phyloP scores from a whole-genome alignment of 2,113 vertebrate species.

The Corythornis vintsioides region DNA sequence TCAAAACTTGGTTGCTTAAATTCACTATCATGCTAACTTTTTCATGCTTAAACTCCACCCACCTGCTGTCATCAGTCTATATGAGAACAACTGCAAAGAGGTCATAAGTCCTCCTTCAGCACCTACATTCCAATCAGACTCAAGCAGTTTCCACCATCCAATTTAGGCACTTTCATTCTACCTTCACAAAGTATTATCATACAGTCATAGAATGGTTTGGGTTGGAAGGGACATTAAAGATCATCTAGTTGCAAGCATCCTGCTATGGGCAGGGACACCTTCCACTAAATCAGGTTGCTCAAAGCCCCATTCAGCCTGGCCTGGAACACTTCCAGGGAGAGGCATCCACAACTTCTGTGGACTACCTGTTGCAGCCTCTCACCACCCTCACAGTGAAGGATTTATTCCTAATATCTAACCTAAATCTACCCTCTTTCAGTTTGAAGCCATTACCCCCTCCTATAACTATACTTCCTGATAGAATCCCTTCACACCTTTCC shows the following conservation, averaged over 20 bases:
- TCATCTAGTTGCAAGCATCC: not conserved
- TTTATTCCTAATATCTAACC: not conserved
- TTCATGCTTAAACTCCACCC: not conserved
- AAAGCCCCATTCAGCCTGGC: not conserved
- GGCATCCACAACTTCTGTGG: not conserved
- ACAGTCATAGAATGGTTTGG: not conserved
- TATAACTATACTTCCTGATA: not conserved
- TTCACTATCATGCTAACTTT: not conserved
- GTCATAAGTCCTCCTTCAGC: not conserved
- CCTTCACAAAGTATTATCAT: not conserved
- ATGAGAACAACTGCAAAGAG: not conserved
- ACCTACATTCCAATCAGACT: not conserved
- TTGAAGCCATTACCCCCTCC: not conserved
- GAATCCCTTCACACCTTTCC: not conserved
- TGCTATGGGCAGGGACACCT: not conserved
- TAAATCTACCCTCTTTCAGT: not conserved
- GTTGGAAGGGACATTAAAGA: not conserved
- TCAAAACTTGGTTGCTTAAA: not conserved
- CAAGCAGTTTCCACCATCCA: not conserved
- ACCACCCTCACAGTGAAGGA: not conserved
- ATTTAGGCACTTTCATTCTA: not conserved
- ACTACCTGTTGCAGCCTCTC: not conserved
- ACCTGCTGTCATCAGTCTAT: not conserved
- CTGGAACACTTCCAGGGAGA: not conserved
- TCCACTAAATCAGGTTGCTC: not conserved